These are phyloP conservation scores for Mormyrus lacerda DNA, from an alignment of 2,113 vertebrate species.

Conservation along the genomic window DNA sequence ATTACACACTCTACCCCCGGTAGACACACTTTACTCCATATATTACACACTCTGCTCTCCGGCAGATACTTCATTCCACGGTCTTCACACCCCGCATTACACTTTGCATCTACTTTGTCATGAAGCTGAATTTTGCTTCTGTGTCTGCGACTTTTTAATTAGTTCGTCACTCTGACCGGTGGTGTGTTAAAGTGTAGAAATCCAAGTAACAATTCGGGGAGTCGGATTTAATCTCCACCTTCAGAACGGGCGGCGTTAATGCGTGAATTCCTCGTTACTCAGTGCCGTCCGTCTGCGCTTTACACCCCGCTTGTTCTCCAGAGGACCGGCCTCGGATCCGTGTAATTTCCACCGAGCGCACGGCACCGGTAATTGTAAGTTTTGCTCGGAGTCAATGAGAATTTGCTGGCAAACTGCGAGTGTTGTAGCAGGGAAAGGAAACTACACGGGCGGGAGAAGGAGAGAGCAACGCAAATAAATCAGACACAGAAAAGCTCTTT, in stretches of 20 bases:
- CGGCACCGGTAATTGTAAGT: background rate
- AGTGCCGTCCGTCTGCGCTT: background rate
- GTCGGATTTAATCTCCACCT: background rate
- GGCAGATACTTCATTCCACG: background rate
- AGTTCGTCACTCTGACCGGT: background rate
- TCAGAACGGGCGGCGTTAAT: background rate
- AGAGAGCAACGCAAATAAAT: background rate
- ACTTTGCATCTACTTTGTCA: background rate
- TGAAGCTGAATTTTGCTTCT: background rate
- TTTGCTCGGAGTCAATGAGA: background rate
- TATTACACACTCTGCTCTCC: background rate
- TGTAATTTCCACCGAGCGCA: background rate
- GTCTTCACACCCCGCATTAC: background rate
- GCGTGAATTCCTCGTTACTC: background rate
- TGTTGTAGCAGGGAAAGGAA: background rate
- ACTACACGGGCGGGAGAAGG: background rate
- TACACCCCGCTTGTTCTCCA: background rate
- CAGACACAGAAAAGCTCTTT: background rate
- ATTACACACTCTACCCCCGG: background rate
- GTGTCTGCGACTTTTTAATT: background rate
- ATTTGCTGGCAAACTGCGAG: background rate
- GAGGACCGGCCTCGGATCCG: background rate
- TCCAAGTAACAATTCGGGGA: background rate
- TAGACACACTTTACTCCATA: background rate
- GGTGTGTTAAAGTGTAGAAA: background rate